These are phyloP conservation scores for Ataeniobius toweri DNA, from an alignment of 2,797 vertebrate species.

Conservation along the genomic window DNA sequence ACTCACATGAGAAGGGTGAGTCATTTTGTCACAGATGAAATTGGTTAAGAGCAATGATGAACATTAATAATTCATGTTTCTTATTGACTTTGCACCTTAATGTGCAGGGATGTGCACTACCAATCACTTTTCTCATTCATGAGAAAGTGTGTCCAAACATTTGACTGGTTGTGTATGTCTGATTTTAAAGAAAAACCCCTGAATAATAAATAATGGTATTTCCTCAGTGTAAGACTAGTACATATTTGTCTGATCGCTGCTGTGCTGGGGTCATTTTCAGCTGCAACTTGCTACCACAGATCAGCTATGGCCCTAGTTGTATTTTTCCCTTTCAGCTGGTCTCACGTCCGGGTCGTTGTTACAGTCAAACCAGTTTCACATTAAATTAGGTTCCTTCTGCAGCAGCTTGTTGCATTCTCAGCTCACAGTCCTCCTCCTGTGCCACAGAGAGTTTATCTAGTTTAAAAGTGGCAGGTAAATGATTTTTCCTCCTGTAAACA, in stretches of 20 bases:
- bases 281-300: not conserved
- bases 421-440: slow-evolving; percentile 4
- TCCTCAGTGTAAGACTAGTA: not conserved
- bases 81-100: not conserved
- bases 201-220: not conserved
- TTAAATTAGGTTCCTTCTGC: slow-evolving; percentile 15
- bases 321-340: slow-evolving; percentile 36
- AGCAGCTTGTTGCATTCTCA: slow-evolving; percentile 25
- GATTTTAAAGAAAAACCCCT: not conserved
- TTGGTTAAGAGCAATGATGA: not conserved
- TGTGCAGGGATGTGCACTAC: not conserved
- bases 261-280: not conserved
- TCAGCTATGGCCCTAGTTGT: not conserved
- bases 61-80: not conserved
- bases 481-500: not conserved
- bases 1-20: slow-evolving; percentile 29
- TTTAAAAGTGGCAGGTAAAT: slow-evolving; percentile 8
- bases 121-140: too few species aligned
- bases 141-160: too few species aligned
- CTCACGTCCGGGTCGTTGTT: slow-evolving; percentile 25
- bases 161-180: not conserved
- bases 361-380: slow-evolving; percentile 59
- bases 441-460: slow-evolving; percentile 1
- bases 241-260: not conserved
- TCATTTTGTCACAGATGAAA: slow-evolving; percentile 16